Evolutionary conservation across 1,140 invertebrate genomes (phyloP), one percentile per base, ranked within the genome.

Genomic region (Venustaconcha ellipsiformis): DNA sequence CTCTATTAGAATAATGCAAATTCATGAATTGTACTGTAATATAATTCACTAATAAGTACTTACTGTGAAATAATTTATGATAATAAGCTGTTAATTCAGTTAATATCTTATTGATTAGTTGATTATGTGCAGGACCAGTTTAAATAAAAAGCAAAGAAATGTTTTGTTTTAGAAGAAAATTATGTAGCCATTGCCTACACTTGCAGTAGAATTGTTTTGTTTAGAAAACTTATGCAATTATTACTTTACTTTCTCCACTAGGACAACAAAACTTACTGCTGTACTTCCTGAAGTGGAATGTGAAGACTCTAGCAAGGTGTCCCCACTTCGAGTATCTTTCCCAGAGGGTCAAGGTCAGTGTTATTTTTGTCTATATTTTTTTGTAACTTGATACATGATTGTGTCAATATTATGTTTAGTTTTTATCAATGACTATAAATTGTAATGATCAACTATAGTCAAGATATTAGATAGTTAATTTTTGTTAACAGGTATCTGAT

Each of bases 231-330:
- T 11, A 56, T 30, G 13, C 23, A 15, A 58, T 26, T 69, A 30
- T 57, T 57, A 69, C 57, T 62, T 70, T 57, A 20, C 58, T 26
- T n/a, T 74, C 58, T 62, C 23, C 79, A 76, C 18, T 74, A 86
- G 83, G 55, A 69, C 70, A 30, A 77, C 75, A 23, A 64, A 78
- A 8, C 65, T 89, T 15, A 74, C 65, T 20, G 83, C 85, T 5
- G 77, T 82, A 48, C 60, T 80, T 3, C 86, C 87, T 14, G 74
- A 83, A 63, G 83, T 89, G 14, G 86, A 88, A 66, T 86, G 82
- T 86, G 88, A 89, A 60, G 89, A 90, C 81, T 86, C 86, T 37
- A 87, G 79, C 70, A 85, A 68, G 3, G 79, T 89, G 26, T 78
- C 79, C 58, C 89, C 88, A 14, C 69, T 90, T 57, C 79, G 72